Conservation (phyloP, 2,888 invertebrate species). For the Aromia moschata region DNA sequence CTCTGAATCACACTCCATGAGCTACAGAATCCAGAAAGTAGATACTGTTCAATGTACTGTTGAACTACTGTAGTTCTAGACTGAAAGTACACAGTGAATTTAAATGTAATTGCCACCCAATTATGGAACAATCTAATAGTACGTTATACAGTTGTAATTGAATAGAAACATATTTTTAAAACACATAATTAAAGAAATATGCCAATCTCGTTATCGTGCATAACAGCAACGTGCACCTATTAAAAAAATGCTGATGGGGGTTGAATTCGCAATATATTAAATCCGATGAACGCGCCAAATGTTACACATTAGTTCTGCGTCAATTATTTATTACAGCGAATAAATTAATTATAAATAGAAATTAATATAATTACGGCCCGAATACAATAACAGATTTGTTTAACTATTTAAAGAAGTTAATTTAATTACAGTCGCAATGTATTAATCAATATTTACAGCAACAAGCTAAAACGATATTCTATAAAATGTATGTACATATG, state of each 20-base stretch:
- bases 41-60: no score
- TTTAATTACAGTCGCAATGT: slow-evolving; percentile 30
- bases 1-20: no score
- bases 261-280: slow-evolving; percentile 13
- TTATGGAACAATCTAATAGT: not conserved
- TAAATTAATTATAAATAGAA: slow-evolving; percentile 35
- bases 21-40: no score
- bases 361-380: slow-evolving; percentile 30
- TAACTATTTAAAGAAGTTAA: slow-evolving; percentile 33
- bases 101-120: not conserved
- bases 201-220: no score
- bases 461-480: slow-evolving; percentile 32
- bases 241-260: no score
- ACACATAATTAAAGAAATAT: no score
- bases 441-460: slow-evolving; percentile 36
- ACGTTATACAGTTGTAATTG: not conserved
- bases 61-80: no score
- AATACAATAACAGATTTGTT: slow-evolving; percentile 32
- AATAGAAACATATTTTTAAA: not conserved
- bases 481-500: slow-evolving; percentile 6
- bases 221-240: no score
- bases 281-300: slow-evolving; percentile 24
- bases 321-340: slow-evolving; percentile 32
- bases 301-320: slow-evolving; percentile 25
- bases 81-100: no score